These are phyloP conservation scores for Ceriagrion tenellum DNA, from an alignment of 2,888 invertebrate genomes.

Conservation along the genomic window DNA sequence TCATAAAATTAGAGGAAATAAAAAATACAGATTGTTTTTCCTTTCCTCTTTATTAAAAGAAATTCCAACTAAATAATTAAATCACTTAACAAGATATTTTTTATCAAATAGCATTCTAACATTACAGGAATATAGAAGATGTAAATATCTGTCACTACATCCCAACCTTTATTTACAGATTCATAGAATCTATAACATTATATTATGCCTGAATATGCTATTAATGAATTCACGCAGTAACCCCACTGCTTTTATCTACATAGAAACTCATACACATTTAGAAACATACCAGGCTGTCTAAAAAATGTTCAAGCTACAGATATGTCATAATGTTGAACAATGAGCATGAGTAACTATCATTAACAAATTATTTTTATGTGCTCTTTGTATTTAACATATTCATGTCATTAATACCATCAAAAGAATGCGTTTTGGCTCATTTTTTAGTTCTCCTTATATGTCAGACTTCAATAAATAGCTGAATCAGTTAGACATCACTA, in stretches of 20 bases:
- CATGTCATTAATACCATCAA: neutral
- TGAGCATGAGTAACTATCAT: slow-evolving; percentile 50
- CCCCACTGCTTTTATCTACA: slow-evolving; percentile 27
- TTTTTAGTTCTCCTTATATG: neutral
- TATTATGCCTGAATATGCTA: slow-evolving; percentile 2
- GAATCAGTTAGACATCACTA: slow-evolving; percentile 5
- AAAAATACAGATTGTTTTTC: neutral
- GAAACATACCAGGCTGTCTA: neutral
- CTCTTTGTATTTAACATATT: slow-evolving; percentile 35
- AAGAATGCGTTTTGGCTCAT: neutral
- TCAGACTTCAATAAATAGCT: neutral
- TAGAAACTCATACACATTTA: neutral
- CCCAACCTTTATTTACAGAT: slow-evolving; percentile 61
- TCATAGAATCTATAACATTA: slow-evolving; percentile 53
- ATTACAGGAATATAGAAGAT: slow-evolving; percentile 54
- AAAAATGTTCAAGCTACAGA: slow-evolving; percentile 15
- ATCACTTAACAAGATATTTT: slow-evolving; percentile 29
- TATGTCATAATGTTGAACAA: slow-evolving; percentile 37
- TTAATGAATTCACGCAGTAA: neutral
- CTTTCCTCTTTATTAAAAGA: slow-evolving; percentile 55
- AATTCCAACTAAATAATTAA: slow-evolving; percentile 36
- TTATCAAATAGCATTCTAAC: slow-evolving; percentile 50
- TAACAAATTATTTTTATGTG: slow-evolving; percentile 37
- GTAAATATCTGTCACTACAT: neutral
- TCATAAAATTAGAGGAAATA: neutral